Conservation (phyloP, 1,140 invertebrate species). For the Drosophila arizonae region DNA sequence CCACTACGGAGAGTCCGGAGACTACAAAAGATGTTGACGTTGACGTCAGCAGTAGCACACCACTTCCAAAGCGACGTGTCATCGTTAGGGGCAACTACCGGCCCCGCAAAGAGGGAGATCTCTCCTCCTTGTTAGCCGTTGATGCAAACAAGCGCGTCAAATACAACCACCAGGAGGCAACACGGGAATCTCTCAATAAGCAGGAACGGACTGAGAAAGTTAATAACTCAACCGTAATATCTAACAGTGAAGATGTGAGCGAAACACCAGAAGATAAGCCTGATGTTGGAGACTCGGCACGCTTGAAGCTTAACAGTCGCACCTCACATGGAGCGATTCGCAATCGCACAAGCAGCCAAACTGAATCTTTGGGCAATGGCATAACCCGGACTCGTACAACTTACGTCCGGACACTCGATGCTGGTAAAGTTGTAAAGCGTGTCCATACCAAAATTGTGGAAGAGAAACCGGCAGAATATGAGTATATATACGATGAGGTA, state of each 20-base stretch:
- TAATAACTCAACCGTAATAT: not conserved
- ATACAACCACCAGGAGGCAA: conserved; percentile 11
- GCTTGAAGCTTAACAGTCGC: conserved; percentile 4
- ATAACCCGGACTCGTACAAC: conserved; percentile 68
- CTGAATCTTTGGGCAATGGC: conserved; percentile 58
- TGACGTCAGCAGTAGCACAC: conserved; percentile 13
- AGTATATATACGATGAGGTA: conserved; percentile 62
- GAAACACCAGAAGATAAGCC: not conserved
- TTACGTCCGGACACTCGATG: conserved; percentile 52
- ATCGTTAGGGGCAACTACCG: conserved; percentile 61
- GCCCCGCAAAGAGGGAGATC: conserved; percentile 59
- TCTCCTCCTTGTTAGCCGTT: conserved; percentile 60
- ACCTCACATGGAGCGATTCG: conserved; percentile 19
- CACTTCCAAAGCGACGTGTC: conserved; percentile 35
- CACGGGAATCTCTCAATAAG: not conserved
- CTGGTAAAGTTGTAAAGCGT: conserved; percentile 63
- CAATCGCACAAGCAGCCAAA: conserved; percentile 59
- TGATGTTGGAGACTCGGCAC: not conserved
- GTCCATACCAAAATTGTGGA: conserved; percentile 66
- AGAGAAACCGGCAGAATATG: conserved; percentile 68
- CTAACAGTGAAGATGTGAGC: not conserved
- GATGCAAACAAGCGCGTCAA: conserved; percentile 54
- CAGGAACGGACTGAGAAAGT: not conserved
- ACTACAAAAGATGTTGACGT: not conserved
- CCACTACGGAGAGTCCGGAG: not conserved